Evolutionary conservation across 2,888 invertebrate genomes (phyloP), one percentile per base, ranked within the genome.

Genomic region (Microdon myrmicae): DNA sequence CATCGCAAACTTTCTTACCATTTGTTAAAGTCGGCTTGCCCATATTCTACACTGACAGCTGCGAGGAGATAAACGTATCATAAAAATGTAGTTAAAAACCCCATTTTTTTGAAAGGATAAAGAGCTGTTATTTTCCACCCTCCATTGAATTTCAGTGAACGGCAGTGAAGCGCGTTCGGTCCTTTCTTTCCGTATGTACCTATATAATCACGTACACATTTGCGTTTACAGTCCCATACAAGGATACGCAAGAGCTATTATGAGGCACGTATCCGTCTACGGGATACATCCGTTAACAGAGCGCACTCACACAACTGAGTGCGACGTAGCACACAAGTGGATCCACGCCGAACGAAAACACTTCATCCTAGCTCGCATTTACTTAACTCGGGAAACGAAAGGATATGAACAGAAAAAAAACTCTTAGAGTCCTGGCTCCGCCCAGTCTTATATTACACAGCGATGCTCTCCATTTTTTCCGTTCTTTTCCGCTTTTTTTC

Each of bases 371-470:
- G 12, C 43, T 56, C 61, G 56, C 61, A 61, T 61, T 61, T 49
- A 61, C 56, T 61, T 56, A 49, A 44, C 49, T 56, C 47, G 32
- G 38, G 38, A 49, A 61, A 47, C 47, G 47, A 47, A 61, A 39
- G 47, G 41, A 39, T 35, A 56, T 49, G 51, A 34, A 12, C 23
- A 34, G 22, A 61, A 55, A 59, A 60, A 61, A 49, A 48, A 37
- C 45, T 25, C 20, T 45, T n/a, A 13, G 56, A 61, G 35, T 56
- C 48, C 61, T 61, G 22, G 49, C 61, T 61, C 61, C 61, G 61
- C 61, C 61, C 61, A 56, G 55, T 61, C 56, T 61, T 56, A 56
- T 61, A 56, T 61, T 56, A 48, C n/a, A n/a, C 56, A 61, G 49
- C 56, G n/a, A n/a, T n/a, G 44, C 60, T 55, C 44, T 34, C 44